Evolutionary conservation across 1,140 invertebrate species (phyloP), one percentile per base, ranked within the genome.

Genomic region (Hyphantria cunea): DNA sequence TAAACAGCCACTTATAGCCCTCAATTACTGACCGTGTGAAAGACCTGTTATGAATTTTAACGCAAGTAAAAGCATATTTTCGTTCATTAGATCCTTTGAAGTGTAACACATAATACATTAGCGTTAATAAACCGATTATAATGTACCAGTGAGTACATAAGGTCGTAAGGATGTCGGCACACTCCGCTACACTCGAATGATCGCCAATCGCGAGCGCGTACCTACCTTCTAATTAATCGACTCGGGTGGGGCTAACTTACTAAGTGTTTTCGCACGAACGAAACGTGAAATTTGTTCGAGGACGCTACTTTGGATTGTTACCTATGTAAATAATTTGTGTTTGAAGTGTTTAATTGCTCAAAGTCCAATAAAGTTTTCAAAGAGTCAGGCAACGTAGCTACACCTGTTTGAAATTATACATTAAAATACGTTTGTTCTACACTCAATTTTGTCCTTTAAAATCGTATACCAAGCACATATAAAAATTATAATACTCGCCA

Each of bases 221-320:
- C 37, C 69, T 78, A 74, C 80, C 78, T 80, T 77, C 64, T 84
- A 86, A 87, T 89, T 89, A 89, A 58, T 51, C 56, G 17, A 64
- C 61, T 17, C 47, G 79, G 84, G 84, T 79, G 82, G 84, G 78
- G 80, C 75, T 37, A 50, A 17, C 9, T 37, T 85, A 84, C 79
- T 62, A 75, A 11, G n/a, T 15, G 42, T 47, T 55, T 55, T 55
- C 10, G 42, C 55, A 25, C 6, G 17, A 25, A 25, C 17, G 17
- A 25, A 25, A 41, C 11, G 52, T 33, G 53, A 45, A n/a, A 10
- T 42, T 33, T 14, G 44, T 41, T 55, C 52, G 60, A 53, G 52
- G 31, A 42, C 41, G 7, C 5, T n/a, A n/a, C n/a, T n/a, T n/a
- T n/a, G n/a, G n/a, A n/a, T n/a, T n/a, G n/a, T n/a, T n/a, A n/a